Conservation (phyloP, 2,113 vertebrate genomes). For the Oryctolagus cuniculus region mOryCun1.1 NC_091444.1:91116501-91117000, state of each 20-base stretch:
- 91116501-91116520: not conserved
- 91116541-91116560: not conserved
- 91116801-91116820: not conserved
- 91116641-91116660: not conserved
- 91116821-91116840: not conserved
- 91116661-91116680: constrained; percentile 17
- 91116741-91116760: constrained; percentile 37
- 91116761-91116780: constrained; percentile 35
- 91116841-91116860: not conserved
- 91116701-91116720: constrained; percentile 7
- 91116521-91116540: not conserved
- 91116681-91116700: not conserved
- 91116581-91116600: constrained; percentile 42
- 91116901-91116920: not conserved
- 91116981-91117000: not conserved
- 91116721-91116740: constrained; percentile 10
- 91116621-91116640: not conserved
- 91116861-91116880: not conserved
- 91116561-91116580: not conserved
- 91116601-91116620: not conserved
- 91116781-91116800: not conserved
- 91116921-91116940: not conserved
- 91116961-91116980: not conserved
- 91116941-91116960: not conserved
- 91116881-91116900: not conserved